Evolutionary conservation across 2,113 vertebrate species (phyloP).

Genomic region (Notarius lentiginosus): DNA sequence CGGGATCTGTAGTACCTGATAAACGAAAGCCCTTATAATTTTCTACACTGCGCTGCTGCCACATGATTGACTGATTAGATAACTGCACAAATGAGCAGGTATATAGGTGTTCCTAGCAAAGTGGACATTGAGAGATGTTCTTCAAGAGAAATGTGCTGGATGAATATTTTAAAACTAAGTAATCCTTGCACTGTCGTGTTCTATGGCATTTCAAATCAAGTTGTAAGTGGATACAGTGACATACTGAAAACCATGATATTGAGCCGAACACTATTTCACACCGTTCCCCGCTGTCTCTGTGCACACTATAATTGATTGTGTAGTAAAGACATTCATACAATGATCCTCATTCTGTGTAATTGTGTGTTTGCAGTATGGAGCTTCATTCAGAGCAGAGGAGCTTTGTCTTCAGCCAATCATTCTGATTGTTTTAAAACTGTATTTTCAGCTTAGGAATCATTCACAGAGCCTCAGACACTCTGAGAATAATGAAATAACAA

Average conservation of each 20-base stretch:
- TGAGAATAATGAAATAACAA: background rate
- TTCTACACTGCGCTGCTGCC: background rate
- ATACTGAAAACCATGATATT: background rate
- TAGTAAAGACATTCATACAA: background rate
- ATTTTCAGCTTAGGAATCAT: constrained; percentile 7
- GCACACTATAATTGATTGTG: constrained; percentile 9
- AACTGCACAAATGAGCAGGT: too few species aligned
- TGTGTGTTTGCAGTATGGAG: background rate
- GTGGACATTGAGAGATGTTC: too few species aligned
- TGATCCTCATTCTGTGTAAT: constrained; percentile 16
- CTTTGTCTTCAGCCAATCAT: background rate
- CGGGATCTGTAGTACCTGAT: too few species aligned
- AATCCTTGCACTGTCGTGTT: too few species aligned
- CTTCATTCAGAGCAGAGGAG: background rate
- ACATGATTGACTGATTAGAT: background rate
- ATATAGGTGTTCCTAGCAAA: too few species aligned
- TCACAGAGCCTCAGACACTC: background rate
- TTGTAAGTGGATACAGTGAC: background rate
- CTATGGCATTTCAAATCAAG: too few species aligned
- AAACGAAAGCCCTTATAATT: background rate
- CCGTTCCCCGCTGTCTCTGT: background rate
- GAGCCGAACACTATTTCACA: background rate
- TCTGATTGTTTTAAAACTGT: constrained; percentile 25
- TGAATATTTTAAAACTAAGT: background rate
- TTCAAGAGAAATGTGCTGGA: too few species aligned